These are phyloP conservation scores for Eriocheir sinensis DNA, from an alignment of 1,140 invertebrate genomes.

Conservation along the genomic window DNA sequence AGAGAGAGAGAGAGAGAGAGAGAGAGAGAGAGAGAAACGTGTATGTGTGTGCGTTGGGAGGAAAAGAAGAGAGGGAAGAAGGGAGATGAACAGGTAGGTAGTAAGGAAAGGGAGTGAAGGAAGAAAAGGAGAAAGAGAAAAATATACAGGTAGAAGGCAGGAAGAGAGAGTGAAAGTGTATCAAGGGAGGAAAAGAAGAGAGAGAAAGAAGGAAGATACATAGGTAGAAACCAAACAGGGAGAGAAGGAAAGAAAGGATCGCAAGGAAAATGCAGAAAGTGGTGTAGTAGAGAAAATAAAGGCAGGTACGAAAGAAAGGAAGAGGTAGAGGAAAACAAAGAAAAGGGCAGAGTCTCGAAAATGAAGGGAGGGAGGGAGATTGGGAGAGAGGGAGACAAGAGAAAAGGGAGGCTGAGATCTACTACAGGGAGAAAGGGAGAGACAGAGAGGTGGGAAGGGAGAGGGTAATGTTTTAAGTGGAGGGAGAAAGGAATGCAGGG, in stretches of 20 bases:
- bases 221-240: background rate
- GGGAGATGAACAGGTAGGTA: background rate
- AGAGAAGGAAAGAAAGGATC: no score
- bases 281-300: background rate
- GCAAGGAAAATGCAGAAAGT: no score
- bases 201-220: background rate
- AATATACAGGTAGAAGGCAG: background rate
- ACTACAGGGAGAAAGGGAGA: background rate
- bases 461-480: background rate
- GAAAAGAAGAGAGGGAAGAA: background rate
- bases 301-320: background rate
- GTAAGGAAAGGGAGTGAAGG: background rate
- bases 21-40: background rate
- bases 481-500: background rate
- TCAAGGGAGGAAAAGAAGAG: no score
- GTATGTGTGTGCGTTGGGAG: background rate
- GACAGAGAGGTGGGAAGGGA: background rate
- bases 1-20: background rate
- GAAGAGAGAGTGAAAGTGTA: background rate
- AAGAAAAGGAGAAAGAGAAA: background rate
- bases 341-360: background rate
- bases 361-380: background rate
- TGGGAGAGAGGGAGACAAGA: background rate
- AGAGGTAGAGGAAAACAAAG: background rate
- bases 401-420: no score